Evolutionary conservation across 2,113 vertebrate species (phyloP), one percentile per base, ranked within the genome.

Genomic region (Anthoscopus minutus): DNA sequence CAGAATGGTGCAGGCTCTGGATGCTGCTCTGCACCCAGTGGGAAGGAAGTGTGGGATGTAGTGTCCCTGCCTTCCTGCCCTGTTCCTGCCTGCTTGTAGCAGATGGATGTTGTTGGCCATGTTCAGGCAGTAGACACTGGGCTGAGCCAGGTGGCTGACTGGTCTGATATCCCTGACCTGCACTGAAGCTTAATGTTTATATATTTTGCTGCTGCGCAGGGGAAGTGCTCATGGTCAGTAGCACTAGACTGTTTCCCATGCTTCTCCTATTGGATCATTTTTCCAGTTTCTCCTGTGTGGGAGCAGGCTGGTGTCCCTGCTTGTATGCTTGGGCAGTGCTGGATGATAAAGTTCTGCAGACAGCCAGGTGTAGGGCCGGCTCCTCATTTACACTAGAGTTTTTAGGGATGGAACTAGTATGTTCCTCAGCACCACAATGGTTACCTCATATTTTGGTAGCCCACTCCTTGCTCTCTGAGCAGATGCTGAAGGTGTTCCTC

Each of bases 191-290:
- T 20, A 38, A 13, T 42, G 33, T 51, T 42, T 44, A 25, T 20
- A 1, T 28, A 12, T 35, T 61, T 40, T n/a, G 21, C n/a, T 28
- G 38, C 56, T 0, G 0, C 23, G 56, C 13, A 9, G 42, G 16
- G 45, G 5, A 69, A 31, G 20, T 15, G 20, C 21, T 69, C 16
- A 25, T 22, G 47, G 25, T 54, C 8, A 13, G 53, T 15, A 53
- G 57, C 28, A 3, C 37, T 48, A 78, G 24, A 18, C 44, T 84
- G 47, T 79, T 79, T 42, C 31, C 57, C 19, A 3, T 4, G 1
- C 51, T 87, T 48, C 44, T 84, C 22, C 28, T 30, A n/a, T 48
- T 61, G 72, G 40, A 42, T 77, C 24, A 11, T 70, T 78, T 51
- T 48, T 53, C 27, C 5, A 7, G 16, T 48, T 61, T 51, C 31